Evolutionary conservation across 2,113 vertebrate species (phyloP).

Genomic region (Tringa solitaria): DNA sequence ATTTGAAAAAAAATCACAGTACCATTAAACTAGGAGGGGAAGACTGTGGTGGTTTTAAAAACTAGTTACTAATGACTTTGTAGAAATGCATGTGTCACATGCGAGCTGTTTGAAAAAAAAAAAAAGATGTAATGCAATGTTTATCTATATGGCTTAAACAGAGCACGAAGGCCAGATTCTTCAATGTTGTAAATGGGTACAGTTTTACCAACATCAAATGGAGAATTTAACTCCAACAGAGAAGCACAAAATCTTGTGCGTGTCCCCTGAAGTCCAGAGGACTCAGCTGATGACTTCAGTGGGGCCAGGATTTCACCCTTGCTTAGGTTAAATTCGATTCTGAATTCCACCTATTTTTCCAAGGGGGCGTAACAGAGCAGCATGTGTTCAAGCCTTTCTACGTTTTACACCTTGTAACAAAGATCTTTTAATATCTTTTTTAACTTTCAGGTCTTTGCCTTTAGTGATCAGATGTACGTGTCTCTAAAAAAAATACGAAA

Average conservation of each 20-base stretch:
- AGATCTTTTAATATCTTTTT: neutral
- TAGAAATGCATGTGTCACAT: neutral
- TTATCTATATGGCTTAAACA: neutral
- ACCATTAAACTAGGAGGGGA: neutral
- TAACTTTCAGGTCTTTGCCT: neutral
- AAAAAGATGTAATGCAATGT: neutral
- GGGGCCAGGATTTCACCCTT: neutral
- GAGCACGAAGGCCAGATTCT: neutral
- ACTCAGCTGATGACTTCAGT: neutral
- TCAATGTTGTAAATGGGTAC: neutral
- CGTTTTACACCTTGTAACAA: neutral
- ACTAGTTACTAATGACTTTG: neutral
- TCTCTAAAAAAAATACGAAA: neutral
- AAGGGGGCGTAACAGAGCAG: conserved; percentile 10
- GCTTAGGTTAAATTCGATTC: neutral
- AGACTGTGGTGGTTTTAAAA: neutral
- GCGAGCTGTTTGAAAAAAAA: neutral
- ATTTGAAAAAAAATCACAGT: conserved; percentile 30
- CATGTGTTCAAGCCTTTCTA: conserved; percentile 31
- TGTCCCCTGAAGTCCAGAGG: neutral
- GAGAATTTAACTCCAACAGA: neutral
- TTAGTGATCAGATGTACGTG: neutral
- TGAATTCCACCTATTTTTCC: neutral
- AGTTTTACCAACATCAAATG: neutral
- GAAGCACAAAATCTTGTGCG: neutral